Evolutionary conservation across 2,888 invertebrate species (phyloP).

Genomic region (Spatulosminthurus flaviceps): DNA sequence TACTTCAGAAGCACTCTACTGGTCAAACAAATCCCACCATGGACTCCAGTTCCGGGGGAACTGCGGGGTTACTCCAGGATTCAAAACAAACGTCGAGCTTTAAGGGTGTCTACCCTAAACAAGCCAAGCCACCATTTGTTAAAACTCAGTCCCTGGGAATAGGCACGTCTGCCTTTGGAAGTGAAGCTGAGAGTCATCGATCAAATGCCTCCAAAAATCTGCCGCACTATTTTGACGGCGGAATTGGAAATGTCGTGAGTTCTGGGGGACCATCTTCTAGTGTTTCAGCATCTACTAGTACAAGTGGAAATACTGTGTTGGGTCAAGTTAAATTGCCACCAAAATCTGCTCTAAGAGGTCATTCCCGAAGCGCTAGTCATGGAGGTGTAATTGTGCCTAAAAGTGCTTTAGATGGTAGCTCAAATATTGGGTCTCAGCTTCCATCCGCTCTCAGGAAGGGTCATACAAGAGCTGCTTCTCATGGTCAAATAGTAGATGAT

Average conservation of each 20-base stretch:
- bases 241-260: conserved; percentile 55
- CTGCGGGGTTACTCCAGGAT: conserved; percentile 18
- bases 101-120: conserved; percentile 35
- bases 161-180: conserved; percentile 58
- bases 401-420: conserved; percentile 35
- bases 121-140: conserved; percentile 53
- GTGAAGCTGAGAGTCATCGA: conserved; percentile 46
- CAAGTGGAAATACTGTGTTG: not conserved
- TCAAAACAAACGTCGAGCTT: conserved; percentile 33
- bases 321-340: conserved; percentile 52
- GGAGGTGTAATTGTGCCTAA: conserved; percentile 70
- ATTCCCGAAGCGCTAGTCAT: conserved; percentile 85
- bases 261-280: conserved; percentile 31
- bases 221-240: conserved; percentile 20
- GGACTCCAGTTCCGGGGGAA: conserved; percentile 22
- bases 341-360: conserved; percentile 66
- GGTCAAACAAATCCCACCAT: conserved; percentile 12
- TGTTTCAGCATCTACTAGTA: conserved; percentile 8
- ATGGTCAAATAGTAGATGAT: conserved; percentile 82
- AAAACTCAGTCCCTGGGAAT: conserved; percentile 59
- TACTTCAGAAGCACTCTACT: conserved; percentile 24
- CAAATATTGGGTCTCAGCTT: conserved; percentile 42
- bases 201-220: conserved; percentile 24
- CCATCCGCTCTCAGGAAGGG: conserved; percentile 79
- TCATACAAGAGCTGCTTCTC: conserved; percentile 86